These are phyloP conservation scores for Athene cunicularia DNA, from an alignment of 2,113 vertebrate species.

Conservation along the genomic window DNA sequence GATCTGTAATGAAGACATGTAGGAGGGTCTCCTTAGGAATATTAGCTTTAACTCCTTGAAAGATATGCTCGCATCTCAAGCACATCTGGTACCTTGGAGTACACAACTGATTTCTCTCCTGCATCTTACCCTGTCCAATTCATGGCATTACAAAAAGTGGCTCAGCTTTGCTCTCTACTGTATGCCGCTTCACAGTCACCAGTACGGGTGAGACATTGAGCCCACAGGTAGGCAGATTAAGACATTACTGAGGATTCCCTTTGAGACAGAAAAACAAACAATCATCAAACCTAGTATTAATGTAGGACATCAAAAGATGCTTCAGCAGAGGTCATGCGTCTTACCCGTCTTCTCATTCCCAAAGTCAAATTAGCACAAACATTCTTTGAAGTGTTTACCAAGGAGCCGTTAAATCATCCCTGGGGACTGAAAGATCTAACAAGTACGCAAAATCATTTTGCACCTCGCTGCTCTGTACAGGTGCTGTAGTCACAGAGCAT, in stretches of 20 bases:
- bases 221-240: background rate
- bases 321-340: background rate
- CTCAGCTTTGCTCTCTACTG: background rate
- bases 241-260: background rate
- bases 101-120: background rate
- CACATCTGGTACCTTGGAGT: background rate
- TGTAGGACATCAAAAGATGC: constrained; percentile 18
- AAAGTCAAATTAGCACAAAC: constrained; percentile 29
- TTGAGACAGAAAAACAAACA: background rate
- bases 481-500: background rate
- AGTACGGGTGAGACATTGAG: background rate
- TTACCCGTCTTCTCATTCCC: background rate
- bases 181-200: background rate
- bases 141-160: background rate
- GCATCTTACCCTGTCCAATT: background rate
- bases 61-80: background rate
- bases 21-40: background rate
- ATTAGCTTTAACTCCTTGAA: background rate
- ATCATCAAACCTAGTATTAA: background rate
- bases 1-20: background rate
- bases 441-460: background rate
- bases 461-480: background rate
- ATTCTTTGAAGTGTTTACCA: constrained; percentile 26
- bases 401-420: background rate
- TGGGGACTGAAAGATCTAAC: background rate